A percentile compares a stretch with the other conserved stretches of the same genome.
phyloP scores from a whole-genome alignment of 2,888 invertebrate genomes.

The Sipha maydis region DNA sequence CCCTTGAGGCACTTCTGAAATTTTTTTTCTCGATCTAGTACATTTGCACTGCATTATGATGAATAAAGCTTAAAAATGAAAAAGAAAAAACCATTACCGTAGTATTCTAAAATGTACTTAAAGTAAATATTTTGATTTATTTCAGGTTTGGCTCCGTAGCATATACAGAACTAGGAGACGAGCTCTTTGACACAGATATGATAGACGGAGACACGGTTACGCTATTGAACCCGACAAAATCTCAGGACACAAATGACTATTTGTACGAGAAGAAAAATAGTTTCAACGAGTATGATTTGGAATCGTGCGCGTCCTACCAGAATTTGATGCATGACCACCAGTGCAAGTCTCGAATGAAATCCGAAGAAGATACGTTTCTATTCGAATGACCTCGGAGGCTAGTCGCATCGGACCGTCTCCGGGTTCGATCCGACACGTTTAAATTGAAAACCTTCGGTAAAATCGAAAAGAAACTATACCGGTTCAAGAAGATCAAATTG shows the following conservation, averaged over 20 bases:
- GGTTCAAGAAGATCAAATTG: background rate
- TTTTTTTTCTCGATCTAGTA: too few species aligned
- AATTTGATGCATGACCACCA: conserved; percentile 13
- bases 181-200: conserved; percentile 41
- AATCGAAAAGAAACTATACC: background rate
- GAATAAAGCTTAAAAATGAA: too few species aligned
- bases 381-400: conserved; percentile 46
- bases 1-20: too few species aligned
- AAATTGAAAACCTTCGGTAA: conserved; percentile 4
- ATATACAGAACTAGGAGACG: conserved; percentile 55
- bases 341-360: conserved; percentile 29
- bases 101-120: too few species aligned
- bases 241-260: background rate
- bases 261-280: conserved; percentile 29
- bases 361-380: conserved; percentile 34
- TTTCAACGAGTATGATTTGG: conserved; percentile 3
- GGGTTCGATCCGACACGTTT: conserved; percentile 9
- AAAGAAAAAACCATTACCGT: too few species aligned
- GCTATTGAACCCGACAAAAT: conserved; percentile 44
- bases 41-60: too few species aligned
- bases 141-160: conserved; percentile 44
- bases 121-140: background rate
- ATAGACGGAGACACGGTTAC: conserved; percentile 48
- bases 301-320: conserved; percentile 37
- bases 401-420: conserved; percentile 11